Base-by-base conservation (phyloP, 2,113 vertebrate species). In the Piprites chloris region DNA sequence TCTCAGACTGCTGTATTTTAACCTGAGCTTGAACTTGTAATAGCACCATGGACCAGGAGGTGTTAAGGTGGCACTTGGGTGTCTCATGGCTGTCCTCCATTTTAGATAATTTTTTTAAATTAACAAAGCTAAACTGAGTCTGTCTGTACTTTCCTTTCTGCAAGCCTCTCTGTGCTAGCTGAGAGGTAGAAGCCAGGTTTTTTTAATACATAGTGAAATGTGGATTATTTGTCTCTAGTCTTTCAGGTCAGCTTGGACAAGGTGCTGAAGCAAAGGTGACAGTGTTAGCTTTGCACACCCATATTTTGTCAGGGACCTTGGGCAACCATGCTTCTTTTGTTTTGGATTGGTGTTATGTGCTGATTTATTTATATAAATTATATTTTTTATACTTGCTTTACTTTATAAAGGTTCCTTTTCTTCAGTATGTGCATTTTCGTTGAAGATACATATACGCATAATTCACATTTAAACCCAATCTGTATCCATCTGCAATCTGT, bases 41-140 rank as follows among this genome's bases (percentile, higher is more conserved):
- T n/a, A 59, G 14, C 30, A 2, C 2, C 52, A 16, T 20, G 19
- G 28, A 10, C 35, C 4, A 0, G 49, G 16, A 37, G 17, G 6
- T 61, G 35, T 82, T 50, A 37, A 55, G 73, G 39, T 39, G 10
- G 28, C 63, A 14, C 27, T 32, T 6, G 14, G 27, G 14, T 61
- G 28, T 65, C 52, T 27, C 27, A 21, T 28, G 39, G 22, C 44
- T 80, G 19, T 86, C 11, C 19, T 77, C 30, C 18, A 15, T 55
- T 83, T 44, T 1, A 42, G 42, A 28, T 68, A 46, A 47, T 37
- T 59, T 37, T 86, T 41, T 75, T 42, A 58, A 69, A 7, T 39
- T 46, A 67, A 18, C n/a, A 44, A 49, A 58, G 33, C 46, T 74
- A 11, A 84, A 33, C 42, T 55, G 30, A 8, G 55, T 55, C 52